Conservation (phyloP, 2,797 vertebrate species). For the Lepilemur septentrionalis region DNA sequence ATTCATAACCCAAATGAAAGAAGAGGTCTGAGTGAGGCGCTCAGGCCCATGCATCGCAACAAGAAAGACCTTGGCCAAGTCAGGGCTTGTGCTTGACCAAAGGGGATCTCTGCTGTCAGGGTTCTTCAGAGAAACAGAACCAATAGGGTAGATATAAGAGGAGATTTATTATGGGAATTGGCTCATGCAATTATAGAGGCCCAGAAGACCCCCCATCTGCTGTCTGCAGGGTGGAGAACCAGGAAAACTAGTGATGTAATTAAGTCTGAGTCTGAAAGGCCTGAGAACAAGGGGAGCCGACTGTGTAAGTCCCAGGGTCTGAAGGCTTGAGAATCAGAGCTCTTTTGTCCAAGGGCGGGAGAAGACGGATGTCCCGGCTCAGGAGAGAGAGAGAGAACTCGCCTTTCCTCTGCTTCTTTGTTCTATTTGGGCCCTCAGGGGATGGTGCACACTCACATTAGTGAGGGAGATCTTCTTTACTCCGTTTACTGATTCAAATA, state of each 20-base stretch:
- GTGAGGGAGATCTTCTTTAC: not conserved
- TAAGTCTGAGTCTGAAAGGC: not conserved
- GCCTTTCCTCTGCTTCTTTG: not conserved
- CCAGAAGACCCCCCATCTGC: not conserved
- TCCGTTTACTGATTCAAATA: not conserved
- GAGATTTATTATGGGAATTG: not conserved
- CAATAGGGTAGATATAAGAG: too few species aligned
- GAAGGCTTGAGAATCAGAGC: not conserved
- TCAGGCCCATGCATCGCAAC: fast-evolving
- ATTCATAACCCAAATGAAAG: not conserved
- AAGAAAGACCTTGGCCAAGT: not conserved
- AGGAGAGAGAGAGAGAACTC: too few species aligned
- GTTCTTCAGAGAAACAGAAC: not conserved
- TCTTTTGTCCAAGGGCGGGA: not conserved
- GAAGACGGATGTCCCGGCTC: not conserved
- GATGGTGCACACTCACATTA: not conserved
- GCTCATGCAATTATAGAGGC: not conserved
- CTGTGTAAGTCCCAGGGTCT: not conserved
- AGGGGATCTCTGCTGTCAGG: too few species aligned
- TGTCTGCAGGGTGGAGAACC: not conserved
- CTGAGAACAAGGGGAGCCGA: not conserved
- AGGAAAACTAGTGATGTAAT: not conserved
- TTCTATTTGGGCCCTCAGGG: not conserved
- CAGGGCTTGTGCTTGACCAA: fast-evolving
- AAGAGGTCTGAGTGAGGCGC: not conserved